Conservation (phyloP, 2,797 vertebrate species). For the Pogoniulus pusillus region DNA sequence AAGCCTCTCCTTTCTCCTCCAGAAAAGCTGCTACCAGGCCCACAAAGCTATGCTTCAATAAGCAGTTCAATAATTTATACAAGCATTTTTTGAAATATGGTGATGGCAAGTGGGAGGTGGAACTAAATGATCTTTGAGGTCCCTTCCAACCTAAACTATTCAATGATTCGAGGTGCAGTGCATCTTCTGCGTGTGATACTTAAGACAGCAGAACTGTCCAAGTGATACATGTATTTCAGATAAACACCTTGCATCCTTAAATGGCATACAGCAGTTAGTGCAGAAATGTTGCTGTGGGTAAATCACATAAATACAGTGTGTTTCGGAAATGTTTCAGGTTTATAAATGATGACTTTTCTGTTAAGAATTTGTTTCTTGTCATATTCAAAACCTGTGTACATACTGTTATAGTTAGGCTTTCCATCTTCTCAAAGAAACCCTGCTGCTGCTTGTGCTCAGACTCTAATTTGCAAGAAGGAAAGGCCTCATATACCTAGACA, state of each 20-base stretch:
- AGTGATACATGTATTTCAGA: background rate
- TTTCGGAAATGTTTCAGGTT: background rate
- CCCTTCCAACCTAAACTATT: too few relatives aligned
- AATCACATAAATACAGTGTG: background rate
- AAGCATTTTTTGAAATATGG: background rate
- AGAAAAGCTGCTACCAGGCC: background rate
- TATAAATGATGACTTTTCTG: background rate
- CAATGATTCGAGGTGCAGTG: background rate
- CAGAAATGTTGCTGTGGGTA: background rate
- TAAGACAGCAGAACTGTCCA: background rate
- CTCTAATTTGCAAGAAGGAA: background rate
- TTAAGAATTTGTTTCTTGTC: background rate
- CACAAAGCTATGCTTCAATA: background rate
- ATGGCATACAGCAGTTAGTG: background rate
- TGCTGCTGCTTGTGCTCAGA: constrained; percentile 13
- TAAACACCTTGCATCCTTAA: background rate
- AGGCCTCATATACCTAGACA: background rate
- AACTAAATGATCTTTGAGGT: too few relatives aligned
- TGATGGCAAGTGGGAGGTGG: background rate
- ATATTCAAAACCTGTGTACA: background rate
- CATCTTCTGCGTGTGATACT: background rate
- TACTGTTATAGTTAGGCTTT: background rate
- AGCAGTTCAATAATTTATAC: background rate
- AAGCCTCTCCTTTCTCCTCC: background rate
- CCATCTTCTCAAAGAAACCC: constrained; percentile 18